Base-by-base conservation (phyloP, 1,140 invertebrate genomes). In the Stegodyphus mimosarum region DNA sequence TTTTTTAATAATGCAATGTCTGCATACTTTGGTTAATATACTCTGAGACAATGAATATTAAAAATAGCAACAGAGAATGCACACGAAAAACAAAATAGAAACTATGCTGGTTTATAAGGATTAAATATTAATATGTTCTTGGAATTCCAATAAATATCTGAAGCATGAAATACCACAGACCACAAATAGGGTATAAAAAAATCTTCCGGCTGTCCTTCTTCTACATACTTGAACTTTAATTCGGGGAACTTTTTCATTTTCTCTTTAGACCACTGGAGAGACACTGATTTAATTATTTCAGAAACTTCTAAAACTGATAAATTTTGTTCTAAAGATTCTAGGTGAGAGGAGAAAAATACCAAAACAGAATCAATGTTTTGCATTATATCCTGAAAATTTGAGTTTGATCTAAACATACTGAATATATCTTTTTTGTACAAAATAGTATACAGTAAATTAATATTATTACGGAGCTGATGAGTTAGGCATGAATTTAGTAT, bases 151-250 rank as follows among this genome's bases (percentile, higher is more conserved):
- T 96, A 94, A 18, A 98, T 92, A 64, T 94, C 93, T 1, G 95
- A 96, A 88, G 94, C 94, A 88, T 94, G 93, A 88, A 93, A 95
- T 49, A 98, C 95, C 71, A 99, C 92, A 11, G 95, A 95, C 98
- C 98, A 99, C 60, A 99, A 95, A 90, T 99, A 99, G 9, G 98
- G 98, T 89, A 99, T 97, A 91, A 99, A 99, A 92, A 99, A 99
- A 89, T 99, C 98, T 90, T 99, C 98, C 0, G 98, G 98, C 85
- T 96, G 95, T 86, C 99, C 98, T 91, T 99, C 98, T 92, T 99
- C 98, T 0, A 99, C 98, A 90, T 99, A 99, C 88, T 98, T 96
- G 91, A 99, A 99, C 90, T 99, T 99, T 67, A 99, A 91, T 88
- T 99, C 98, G 1, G 98, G 98, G 90, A 99, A 99, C 95, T 98